Evolutionary conservation across 2,888 invertebrate genomes (phyloP).

Genomic region (Orchesellides sinensis): DNA sequence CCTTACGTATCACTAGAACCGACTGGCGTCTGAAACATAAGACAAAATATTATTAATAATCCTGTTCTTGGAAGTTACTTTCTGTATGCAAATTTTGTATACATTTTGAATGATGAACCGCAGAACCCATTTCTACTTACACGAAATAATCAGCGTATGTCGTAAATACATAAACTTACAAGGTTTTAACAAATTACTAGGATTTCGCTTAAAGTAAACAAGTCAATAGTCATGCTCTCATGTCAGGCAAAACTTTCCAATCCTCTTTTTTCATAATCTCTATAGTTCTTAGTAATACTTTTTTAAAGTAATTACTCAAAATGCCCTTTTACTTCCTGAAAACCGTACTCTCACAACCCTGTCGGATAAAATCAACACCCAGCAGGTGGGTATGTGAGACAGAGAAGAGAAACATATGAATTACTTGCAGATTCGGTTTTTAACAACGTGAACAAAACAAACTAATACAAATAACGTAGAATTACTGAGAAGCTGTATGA

Average conservation of each 20-base stretch:
- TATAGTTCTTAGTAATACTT: no score
- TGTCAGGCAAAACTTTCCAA: no score
- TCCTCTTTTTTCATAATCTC: not conserved
- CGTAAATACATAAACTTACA: conserved; percentile 45
- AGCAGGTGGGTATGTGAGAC: conserved; percentile 50
- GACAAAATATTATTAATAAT: not conserved
- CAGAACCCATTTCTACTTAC: no score
- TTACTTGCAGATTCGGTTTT: no score
- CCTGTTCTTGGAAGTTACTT: not conserved
- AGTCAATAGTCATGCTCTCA: conserved; percentile 35
- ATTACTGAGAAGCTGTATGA: no score
- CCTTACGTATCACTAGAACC: conserved; percentile 74
- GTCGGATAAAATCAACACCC: conserved; percentile 31
- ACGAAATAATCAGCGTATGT: not conserved
- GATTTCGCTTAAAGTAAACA: conserved; percentile 38
- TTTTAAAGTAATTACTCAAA: no score
- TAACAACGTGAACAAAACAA: no score
- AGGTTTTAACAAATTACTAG: conserved; percentile 38
- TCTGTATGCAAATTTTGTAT: no score
- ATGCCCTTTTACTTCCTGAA: conserved; percentile 37
- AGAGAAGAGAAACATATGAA: not conserved
- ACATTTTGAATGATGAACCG: no score
- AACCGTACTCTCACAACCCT: not conserved
- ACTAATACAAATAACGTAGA: no score
- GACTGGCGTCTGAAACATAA: conserved; percentile 72